phyloP scores from a whole-genome alignment of 2,888 invertebrate species.

The Anodontia alba region DNA sequence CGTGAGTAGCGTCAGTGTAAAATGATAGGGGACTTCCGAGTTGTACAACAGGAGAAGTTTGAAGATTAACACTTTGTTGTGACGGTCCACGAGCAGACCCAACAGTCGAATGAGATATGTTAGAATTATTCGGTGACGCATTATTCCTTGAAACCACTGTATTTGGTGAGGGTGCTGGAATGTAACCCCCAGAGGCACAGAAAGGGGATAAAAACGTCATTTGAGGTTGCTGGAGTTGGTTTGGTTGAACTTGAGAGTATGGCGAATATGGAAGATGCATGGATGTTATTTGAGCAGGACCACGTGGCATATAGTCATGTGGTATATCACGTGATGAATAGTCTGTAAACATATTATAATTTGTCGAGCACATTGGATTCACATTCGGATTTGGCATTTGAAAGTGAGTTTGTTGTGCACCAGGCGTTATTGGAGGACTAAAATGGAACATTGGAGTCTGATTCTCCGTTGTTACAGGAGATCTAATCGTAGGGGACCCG shows the following conservation, averaged over 20 bases:
- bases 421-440: conserved; percentile 56
- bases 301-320: conserved; percentile 56
- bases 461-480: conserved; percentile 36
- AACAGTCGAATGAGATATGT: conserved; percentile 45
- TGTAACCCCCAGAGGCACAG: conserved; percentile 66
- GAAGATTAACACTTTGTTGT: conserved; percentile 44
- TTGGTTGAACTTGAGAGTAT: conserved; percentile 47
- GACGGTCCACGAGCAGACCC: conserved; percentile 42
- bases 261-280: conserved; percentile 58
- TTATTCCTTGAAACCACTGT: conserved; percentile 52
- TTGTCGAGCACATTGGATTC: conserved; percentile 52
- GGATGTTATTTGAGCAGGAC: conserved; percentile 63
- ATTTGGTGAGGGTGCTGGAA: conserved; percentile 63
- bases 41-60: conserved; percentile 34
- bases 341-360: conserved; percentile 50
- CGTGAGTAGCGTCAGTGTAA: conserved; percentile 86
- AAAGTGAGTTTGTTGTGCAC: conserved; percentile 41
- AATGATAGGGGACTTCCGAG: conserved; percentile 44
- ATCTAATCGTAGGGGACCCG: conserved; percentile 69
- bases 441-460: conserved; percentile 58
- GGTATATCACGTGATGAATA: conserved; percentile 55
- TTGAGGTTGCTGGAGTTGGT: conserved; percentile 49
- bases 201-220: conserved; percentile 70
- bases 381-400: conserved; percentile 55
- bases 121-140: conserved; percentile 61